phyloP scores from a whole-genome alignment of 1,140 invertebrate genomes.

The Gonatopus flavifemur region DNA sequence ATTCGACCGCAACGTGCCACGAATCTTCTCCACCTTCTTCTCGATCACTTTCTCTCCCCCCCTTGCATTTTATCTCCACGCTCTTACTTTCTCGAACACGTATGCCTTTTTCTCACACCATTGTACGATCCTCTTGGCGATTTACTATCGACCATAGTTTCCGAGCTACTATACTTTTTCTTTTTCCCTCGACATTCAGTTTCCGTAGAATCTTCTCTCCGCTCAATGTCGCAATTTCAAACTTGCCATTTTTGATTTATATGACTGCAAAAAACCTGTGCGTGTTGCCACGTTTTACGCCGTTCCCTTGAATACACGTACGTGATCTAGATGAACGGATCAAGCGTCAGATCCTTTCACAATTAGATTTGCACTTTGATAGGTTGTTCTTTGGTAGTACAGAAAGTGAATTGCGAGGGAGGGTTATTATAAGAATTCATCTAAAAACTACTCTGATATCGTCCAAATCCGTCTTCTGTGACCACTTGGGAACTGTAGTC shows the following conservation, averaged over 20 bases:
- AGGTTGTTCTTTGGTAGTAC: too few relatives aligned
- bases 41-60: slow-evolving; percentile 6
- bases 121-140: slow-evolving; percentile 20
- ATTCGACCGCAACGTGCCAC: slow-evolving; percentile 20
- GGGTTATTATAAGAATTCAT: too few relatives aligned
- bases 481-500: too few relatives aligned
- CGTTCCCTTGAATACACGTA: too few relatives aligned
- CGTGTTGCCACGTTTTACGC: too few relatives aligned
- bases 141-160: slow-evolving; percentile 23
- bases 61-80: slow-evolving; percentile 6
- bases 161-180: neutral
- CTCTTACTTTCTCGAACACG: slow-evolving; percentile 1
- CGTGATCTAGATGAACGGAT: too few relatives aligned
- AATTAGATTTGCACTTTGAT: too few relatives aligned
- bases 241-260: slow-evolving; percentile 42
- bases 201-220: neutral
- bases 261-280: too few relatives aligned
- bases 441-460: too few relatives aligned
- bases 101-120: slow-evolving; percentile 17
- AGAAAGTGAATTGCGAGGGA: too few relatives aligned
- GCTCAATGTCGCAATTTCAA: slow-evolving; percentile 31
- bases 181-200: neutral
- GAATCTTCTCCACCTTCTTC: slow-evolving; percentile 6
- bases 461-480: too few relatives aligned
- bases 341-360: too few relatives aligned